Percentiles rank a stretch among this genome's conserved stretches.
Evolutionary conservation across 2,797 vertebrate genomes (phyloP).

Genomic region (Eurystomus glaucurus): DNA sequence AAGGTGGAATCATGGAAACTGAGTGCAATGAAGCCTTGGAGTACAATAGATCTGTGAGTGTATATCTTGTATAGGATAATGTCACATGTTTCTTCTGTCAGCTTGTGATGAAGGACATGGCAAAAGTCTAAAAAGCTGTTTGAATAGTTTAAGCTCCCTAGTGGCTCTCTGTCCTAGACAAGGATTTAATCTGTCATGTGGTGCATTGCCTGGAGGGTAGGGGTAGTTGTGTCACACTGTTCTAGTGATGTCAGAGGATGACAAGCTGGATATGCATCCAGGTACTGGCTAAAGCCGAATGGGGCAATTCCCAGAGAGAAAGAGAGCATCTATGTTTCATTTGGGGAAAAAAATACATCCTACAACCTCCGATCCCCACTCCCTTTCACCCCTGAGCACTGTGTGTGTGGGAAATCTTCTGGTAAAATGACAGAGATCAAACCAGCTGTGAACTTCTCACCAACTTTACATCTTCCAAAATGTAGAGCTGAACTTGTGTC

Average conservation of each 20-base stretch:
- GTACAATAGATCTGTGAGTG: fast-evolving
- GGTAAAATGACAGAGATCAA: background rate
- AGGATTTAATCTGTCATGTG: background rate
- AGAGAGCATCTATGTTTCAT: background rate
- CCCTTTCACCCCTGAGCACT: background rate
- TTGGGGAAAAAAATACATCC: background rate
- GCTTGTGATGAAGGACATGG: background rate
- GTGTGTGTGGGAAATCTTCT: background rate
- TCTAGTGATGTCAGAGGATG: background rate
- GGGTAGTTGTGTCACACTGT: background rate
- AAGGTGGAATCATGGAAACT: background rate
- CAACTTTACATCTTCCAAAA: background rate
- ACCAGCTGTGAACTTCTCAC: background rate
- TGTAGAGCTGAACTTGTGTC: background rate
- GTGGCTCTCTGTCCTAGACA: background rate
- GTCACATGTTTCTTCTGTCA: background rate
- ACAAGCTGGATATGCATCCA: background rate
- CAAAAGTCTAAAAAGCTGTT: background rate
- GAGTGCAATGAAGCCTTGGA: background rate
- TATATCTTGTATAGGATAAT: background rate
- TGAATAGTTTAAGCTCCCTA: background rate
- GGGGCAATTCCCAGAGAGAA: background rate
- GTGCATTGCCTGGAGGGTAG: background rate
- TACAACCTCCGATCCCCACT: fast-evolving
- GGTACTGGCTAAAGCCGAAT: background rate